These are phyloP conservation scores for Pocota personata DNA, from an alignment of 2,888 invertebrate genomes.

Conservation along the genomic window DNA sequence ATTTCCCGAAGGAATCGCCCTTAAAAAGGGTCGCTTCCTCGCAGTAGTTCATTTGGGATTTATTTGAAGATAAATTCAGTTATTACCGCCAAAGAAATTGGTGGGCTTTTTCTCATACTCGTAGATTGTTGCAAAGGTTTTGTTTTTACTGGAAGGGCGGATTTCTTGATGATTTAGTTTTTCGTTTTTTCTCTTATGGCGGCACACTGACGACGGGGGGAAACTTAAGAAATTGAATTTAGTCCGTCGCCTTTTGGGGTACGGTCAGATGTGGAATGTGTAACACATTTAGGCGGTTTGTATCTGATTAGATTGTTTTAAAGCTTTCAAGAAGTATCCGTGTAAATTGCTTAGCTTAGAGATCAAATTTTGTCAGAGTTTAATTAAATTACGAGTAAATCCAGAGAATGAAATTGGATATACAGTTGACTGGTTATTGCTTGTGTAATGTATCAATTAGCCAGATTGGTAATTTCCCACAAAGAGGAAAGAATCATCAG, in stretches of 20 bases:
- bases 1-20: conserved; percentile 14
- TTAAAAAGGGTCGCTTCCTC: conserved; percentile 17
- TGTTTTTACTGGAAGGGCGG: not conserved
- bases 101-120: not conserved
- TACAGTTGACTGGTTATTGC: too few relatives aligned
- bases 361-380: not conserved
- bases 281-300: not conserved
- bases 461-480: too few relatives aligned
- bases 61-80: conserved; percentile 62
- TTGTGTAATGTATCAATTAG: too few relatives aligned
- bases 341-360: not conserved
- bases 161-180: conserved; percentile 14
- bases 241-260: not conserved
- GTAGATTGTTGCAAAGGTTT: conserved; percentile 1
- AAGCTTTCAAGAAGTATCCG: not conserved
- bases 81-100: conserved; percentile 34
- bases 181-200: not conserved
- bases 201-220: not conserved
- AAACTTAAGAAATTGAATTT: not conserved
- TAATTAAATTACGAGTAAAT: not conserved
- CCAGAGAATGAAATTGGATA: not conserved
- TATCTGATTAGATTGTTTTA: not conserved
- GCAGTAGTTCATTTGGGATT: conserved; percentile 38
- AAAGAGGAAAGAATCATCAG: too few relatives aligned
- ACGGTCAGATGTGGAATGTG: not conserved